phyloP scores from a whole-genome alignment of 2,113 vertebrate species.

The Tursiops truncatus region DNA sequence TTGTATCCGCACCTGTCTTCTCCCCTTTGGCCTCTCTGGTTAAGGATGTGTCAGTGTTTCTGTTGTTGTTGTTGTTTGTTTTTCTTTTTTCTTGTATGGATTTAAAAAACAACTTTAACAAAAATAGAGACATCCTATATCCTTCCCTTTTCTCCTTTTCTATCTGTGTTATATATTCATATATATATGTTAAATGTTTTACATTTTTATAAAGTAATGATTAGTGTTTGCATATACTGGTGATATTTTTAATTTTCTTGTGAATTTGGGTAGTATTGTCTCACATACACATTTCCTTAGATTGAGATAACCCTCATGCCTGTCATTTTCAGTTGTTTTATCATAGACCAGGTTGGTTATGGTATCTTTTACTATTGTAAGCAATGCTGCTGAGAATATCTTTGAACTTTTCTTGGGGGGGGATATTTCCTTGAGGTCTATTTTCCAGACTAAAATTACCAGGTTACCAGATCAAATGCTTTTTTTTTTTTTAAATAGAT shows the following conservation, averaged over 20 bases:
- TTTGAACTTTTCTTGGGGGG: neutral
- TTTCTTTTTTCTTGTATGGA: neutral
- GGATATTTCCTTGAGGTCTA: conserved; percentile 56
- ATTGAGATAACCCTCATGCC: neutral
- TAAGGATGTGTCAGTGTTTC: neutral
- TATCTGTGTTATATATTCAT: neutral
- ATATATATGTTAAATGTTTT: neutral
- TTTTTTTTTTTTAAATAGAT: no score
- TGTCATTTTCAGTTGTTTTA: neutral
- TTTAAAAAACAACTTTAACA: neutral
- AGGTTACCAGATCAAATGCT: conserved; percentile 56
- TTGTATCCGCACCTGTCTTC: neutral
- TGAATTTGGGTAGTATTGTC: neutral
- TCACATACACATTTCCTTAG: neutral
- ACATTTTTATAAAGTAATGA: neutral
- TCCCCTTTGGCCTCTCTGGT: neutral
- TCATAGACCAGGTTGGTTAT: neutral
- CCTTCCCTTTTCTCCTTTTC: neutral
- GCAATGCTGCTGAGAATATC: conserved; percentile 22
- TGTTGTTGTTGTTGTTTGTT: neutral
- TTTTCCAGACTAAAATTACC: conserved; percentile 36
- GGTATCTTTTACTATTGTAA: neutral
- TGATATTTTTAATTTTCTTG: neutral
- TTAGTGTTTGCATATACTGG: neutral
- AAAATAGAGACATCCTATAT: neutral